Evolutionary conservation across 2,888 invertebrate genomes (phyloP).

Genomic region (Mesoligia furuncula): DNA sequence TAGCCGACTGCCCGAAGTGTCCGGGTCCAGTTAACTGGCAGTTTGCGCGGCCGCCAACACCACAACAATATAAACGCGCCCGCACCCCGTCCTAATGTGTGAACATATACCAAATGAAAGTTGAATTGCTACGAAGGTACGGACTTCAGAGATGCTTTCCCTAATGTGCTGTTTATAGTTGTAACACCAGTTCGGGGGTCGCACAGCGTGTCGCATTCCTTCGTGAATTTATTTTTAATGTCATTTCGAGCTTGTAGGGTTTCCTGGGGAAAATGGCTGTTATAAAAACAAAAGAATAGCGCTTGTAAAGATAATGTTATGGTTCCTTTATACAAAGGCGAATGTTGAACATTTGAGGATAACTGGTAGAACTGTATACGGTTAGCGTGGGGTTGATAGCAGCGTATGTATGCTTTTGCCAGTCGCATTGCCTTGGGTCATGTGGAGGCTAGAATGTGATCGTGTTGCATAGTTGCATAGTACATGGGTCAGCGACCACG

Average conservation of each 20-base stretch:
- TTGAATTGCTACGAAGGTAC: constrained; percentile 70
- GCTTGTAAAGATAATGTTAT: constrained; percentile 45
- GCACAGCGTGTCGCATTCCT: constrained; percentile 50
- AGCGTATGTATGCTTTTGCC: constrained; percentile 2
- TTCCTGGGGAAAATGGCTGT: constrained; percentile 41
- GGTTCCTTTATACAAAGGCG: constrained; percentile 29
- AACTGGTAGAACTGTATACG: constrained; percentile 1
- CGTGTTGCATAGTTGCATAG: background rate
- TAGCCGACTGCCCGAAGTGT: constrained; percentile 60
- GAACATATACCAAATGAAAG: constrained; percentile 72
- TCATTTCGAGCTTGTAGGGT: constrained; percentile 43
- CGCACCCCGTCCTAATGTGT: constrained; percentile 70
- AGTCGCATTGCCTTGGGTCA: background rate
- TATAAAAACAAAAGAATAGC: constrained; percentile 49
- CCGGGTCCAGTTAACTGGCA: constrained; percentile 72
- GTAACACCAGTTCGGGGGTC: constrained; percentile 54
- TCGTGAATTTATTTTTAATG: constrained; percentile 60
- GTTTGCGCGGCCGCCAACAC: constrained; percentile 72
- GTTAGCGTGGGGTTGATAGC: constrained; percentile 10
- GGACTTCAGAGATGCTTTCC: constrained; percentile 53
- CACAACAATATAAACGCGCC: constrained; percentile 78
- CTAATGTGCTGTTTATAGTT: constrained; percentile 72
- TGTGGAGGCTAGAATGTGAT: background rate
- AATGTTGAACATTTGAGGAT: constrained; percentile 21
- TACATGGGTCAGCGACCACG: background rate